phyloP scores from a whole-genome alignment of 2,113 vertebrate species.

The Bos taurus region DNA sequence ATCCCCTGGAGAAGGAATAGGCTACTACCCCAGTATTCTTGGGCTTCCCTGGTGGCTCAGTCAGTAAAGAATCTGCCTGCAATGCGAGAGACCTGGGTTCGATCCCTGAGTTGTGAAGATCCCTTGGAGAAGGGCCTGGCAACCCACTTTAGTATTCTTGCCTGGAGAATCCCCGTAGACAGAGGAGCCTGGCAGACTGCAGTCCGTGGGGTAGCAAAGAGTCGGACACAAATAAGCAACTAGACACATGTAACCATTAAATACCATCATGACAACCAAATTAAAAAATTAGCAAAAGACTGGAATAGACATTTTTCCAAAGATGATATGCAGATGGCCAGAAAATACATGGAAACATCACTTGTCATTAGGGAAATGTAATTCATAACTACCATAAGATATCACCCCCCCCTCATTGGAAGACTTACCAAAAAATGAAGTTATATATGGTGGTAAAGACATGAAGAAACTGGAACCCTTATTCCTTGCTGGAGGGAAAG shows the following conservation, averaged over 20 bases:
- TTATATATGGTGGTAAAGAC: not conserved
- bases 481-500: not conserved
- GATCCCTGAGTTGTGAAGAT: not conserved
- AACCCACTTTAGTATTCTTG: not conserved
- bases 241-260: not conserved
- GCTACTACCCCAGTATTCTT: not conserved
- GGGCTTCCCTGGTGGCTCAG: not conserved
- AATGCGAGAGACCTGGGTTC: not conserved
- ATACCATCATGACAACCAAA: not conserved
- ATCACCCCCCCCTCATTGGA: not conserved
- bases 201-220: not conserved
- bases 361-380: not conserved
- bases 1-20: not conserved
- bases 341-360: not conserved
- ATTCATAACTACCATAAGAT: not conserved
- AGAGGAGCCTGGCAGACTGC: not conserved
- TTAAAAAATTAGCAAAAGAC: not conserved
- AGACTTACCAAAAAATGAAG: not conserved
- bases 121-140: not conserved
- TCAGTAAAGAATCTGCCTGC: not conserved
- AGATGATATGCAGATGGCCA: not conserved
- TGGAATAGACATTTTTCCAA: not conserved
- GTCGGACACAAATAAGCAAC: rapidly evolving
- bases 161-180: not conserved
- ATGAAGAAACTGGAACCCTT: not conserved